These are phyloP conservation scores for Falco novaeseelandiae DNA, from an alignment of 2,797 vertebrate species.

Conservation along the genomic window DNA sequence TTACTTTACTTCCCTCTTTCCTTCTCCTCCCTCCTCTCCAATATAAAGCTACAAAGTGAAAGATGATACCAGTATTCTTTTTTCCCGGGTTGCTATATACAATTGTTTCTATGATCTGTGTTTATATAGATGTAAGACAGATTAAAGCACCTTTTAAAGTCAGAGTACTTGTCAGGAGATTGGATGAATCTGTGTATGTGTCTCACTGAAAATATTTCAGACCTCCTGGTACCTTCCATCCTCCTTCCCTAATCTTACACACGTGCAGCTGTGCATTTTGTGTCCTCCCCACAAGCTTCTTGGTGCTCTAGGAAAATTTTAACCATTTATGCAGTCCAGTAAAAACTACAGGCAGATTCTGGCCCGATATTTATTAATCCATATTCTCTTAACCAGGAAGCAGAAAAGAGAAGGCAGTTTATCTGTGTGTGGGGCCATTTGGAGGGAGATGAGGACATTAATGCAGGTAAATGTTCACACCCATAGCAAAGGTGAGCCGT, in stretches of 20 bases:
- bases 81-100: neutral
- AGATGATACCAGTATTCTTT: neutral
- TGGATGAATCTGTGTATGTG: neutral
- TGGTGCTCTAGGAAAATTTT: neutral
- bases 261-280: neutral
- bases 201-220: neutral
- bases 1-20: neutral
- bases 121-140: neutral
- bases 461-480: neutral
- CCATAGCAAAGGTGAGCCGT: neutral
- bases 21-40: neutral
- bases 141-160: conserved; percentile 13
- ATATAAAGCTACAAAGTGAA: neutral
- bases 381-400: neutral
- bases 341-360: neutral
- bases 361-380: neutral
- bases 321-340: neutral
- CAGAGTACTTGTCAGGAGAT: neutral
- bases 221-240: neutral
- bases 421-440: neutral
- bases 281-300: neutral
- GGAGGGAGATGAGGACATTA: neutral
- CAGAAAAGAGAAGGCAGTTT: neutral
- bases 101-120: conserved; percentile 13
- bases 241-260: neutral